A percentile compares a stretch with the other conserved stretches of the same genome.
phyloP scores from a whole-genome alignment of 2,888 invertebrate species.

The Drosophila trichaetosa region DNA sequence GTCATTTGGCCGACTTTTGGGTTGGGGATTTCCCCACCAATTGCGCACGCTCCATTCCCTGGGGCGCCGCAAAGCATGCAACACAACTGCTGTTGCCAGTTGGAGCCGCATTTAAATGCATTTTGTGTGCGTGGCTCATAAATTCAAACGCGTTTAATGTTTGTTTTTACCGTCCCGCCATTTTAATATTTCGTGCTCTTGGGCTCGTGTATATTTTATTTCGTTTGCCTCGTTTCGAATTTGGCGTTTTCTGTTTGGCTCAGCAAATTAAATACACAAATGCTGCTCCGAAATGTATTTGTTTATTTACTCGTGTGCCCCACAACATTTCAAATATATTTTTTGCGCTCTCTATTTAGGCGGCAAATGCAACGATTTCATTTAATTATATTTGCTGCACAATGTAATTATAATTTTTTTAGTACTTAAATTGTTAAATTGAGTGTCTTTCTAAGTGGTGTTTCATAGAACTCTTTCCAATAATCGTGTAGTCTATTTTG shows the following conservation, averaged over 20 bases:
- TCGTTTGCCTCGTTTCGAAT: slow-evolving; percentile 35
- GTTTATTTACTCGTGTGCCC: slow-evolving; percentile 61
- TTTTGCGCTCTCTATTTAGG: slow-evolving; percentile 32
- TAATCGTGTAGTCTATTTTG: neutral
- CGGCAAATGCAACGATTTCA: slow-evolving; percentile 69
- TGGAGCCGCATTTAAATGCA: slow-evolving; percentile 74
- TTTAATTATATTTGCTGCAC: slow-evolving; percentile 65
- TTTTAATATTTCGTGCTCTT: slow-evolving; percentile 55
- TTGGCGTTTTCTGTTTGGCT: slow-evolving; percentile 52
- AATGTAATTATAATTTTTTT: slow-evolving; percentile 56
- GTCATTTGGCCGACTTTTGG: slow-evolving; percentile 67
- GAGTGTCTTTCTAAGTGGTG: slow-evolving; percentile 32
- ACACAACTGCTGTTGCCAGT: slow-evolving; percentile 45
- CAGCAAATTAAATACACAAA: slow-evolving; percentile 75
- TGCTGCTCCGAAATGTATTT: slow-evolving; percentile 56
- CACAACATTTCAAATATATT: slow-evolving; percentile 20
- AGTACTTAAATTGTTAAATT: slow-evolving; percentile 52
- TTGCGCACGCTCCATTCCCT: slow-evolving; percentile 16
- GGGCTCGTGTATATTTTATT: slow-evolving; percentile 53
- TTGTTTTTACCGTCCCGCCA: slow-evolving; percentile 62
- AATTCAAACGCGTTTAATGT: slow-evolving; percentile 76
- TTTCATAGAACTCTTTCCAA: neutral
- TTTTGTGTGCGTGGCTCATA: slow-evolving; percentile 73
- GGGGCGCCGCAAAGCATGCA: slow-evolving; percentile 46
- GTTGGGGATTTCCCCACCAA: slow-evolving; percentile 25